These are phyloP conservation scores for Anableps anableps DNA, from an alignment of 2,797 vertebrate genomes.

Conservation along the genomic window DNA sequence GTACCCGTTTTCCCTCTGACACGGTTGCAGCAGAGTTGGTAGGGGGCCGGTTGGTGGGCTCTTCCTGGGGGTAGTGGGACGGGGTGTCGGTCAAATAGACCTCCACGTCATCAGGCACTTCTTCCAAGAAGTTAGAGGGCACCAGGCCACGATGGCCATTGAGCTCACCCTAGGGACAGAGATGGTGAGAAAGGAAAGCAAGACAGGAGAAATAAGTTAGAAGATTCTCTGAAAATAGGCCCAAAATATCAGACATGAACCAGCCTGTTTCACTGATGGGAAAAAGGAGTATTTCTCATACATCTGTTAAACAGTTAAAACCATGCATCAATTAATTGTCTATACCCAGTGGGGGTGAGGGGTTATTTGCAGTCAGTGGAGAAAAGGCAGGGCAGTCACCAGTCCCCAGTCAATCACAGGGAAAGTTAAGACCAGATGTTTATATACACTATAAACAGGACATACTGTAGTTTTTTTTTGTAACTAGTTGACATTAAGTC, in stretches of 20 bases:
- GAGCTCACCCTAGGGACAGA: slow-evolving; percentile 87
- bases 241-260: neutral
- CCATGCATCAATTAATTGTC: too few relatives aligned
- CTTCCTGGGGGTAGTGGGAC: slow-evolving; percentile 83
- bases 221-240: neutral
- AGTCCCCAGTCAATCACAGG: too few relatives aligned
- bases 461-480: too few relatives aligned
- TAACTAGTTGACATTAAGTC: too few relatives aligned
- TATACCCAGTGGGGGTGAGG: too few relatives aligned
- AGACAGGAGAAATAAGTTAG: neutral
- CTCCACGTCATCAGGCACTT: slow-evolving; percentile 99
- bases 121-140: slow-evolving; percentile 99
- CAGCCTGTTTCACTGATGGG: neutral
- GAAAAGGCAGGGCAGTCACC: too few relatives aligned
- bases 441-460: too few relatives aligned
- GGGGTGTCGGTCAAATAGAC: slow-evolving; percentile 94
- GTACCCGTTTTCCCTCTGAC: slow-evolving; percentile 95
- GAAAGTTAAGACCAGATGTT: too few relatives aligned
- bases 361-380: too few relatives aligned
- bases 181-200: neutral
- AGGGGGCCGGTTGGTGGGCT: slow-evolving; percentile 67
- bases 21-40: slow-evolving; percentile 52
- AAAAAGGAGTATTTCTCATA: neutral
- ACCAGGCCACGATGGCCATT: slow-evolving; percentile 95
- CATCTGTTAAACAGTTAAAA: neutral